Base-by-base conservation (phyloP, 2,113 vertebrate species). In the Amblyopsis rosae region DNA sequence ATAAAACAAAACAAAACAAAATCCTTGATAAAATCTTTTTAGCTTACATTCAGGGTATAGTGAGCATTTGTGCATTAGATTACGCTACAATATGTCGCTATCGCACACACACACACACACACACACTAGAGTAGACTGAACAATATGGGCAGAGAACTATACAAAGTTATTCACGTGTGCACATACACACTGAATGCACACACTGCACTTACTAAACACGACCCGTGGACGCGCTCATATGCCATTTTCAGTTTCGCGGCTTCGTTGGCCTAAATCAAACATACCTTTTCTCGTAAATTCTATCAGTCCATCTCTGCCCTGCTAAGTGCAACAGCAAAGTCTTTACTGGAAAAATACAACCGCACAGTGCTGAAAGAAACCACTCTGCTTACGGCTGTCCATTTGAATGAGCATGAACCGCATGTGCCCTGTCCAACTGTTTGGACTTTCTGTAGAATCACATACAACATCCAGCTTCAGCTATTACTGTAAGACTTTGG, bases 321-420 rank as follows among this genome's bases (percentile, higher is more conserved):
- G 59, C 48, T 65, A 48, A 65, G 3, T 3, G 48, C 60, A 65
- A 64, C 61, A n/a, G 26, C 70, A 6, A 19, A 51, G 48, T 49
- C 17, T 47, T 60, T 75, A 67, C 64, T 4, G 13, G 68, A 63
- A 60, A 58, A 70, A 62, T 59, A 53, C 47, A 73, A 62, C 76
- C 67, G 35, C 13, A 63, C 10, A 59, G 17, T 51, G 62, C 75
- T 75, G 82, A 83, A 69, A 72, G 70, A 65, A 65, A 41, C 15
- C 2, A 61, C 76, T 86, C 45, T 83, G 67, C 54, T 49, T 26
- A 26, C 26, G 26, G 13, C 60, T n/a, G 26, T 1, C 46, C 56
- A 69, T 68, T 59, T 56, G 56, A 82, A 72, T 72, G 62, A 68
- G 57, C 76, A 26, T 17, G 33, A 62, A 33, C 64, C 10, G 60